A percentile compares a stretch with the other conserved stretches of the same genome.
Evolutionary conservation across 2,888 invertebrate species (phyloP).

Genomic region (Esperia sulphurella): DNA sequence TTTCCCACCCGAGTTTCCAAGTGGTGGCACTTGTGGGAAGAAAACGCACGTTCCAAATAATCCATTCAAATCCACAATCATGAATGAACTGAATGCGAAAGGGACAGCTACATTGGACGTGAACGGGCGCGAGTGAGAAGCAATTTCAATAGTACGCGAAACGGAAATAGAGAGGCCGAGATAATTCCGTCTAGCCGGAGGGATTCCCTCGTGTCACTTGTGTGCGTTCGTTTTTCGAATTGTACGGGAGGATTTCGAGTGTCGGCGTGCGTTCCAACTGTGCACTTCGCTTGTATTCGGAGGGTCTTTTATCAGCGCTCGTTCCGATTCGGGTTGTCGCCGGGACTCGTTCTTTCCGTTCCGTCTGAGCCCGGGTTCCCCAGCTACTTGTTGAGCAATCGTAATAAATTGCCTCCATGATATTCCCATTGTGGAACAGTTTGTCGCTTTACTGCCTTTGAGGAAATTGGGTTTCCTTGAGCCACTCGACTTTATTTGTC

Average conservation of each 20-base stretch:
- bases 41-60: constrained; percentile 56
- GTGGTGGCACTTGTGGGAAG: constrained; percentile 51
- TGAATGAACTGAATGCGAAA: constrained; percentile 76
- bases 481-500: constrained; percentile 65
- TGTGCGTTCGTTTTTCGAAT: constrained; percentile 73
- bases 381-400: constrained; percentile 78
- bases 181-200: constrained; percentile 78
- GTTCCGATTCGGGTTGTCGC: constrained; percentile 34
- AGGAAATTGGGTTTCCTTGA: constrained; percentile 74
- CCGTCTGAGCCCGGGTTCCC: constrained; percentile 53
- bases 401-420: constrained; percentile 78
- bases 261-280: constrained; percentile 59
- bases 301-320: constrained; percentile 53
- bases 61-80: constrained; percentile 72
- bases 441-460: constrained; percentile 74
- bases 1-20: constrained; percentile 38
- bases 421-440: constrained; percentile 75
- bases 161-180: constrained; percentile 76
- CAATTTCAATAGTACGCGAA: constrained; percentile 75
- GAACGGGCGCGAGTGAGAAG: constrained; percentile 50
- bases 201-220: constrained; percentile 78
- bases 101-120: constrained; percentile 41
- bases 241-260: constrained; percentile 62
- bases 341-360: constrained; percentile 63
- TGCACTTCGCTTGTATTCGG: constrained; percentile 35